phyloP scores from a whole-genome alignment of 2,888 invertebrate genomes.

The Agapostemon virescens region DNA sequence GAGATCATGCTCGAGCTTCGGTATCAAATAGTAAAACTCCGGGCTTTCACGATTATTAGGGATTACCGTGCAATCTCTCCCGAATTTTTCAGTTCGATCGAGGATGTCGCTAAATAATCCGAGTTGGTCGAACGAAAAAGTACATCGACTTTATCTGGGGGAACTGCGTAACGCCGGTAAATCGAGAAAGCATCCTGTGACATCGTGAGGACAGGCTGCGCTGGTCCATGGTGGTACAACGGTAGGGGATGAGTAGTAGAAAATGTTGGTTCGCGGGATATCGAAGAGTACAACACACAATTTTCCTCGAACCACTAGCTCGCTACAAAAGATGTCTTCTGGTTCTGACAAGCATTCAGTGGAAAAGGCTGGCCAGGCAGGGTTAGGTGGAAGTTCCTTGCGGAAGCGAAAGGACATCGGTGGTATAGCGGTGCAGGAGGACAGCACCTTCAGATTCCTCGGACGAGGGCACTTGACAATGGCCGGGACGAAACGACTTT shows the following conservation, averaged over 20 bases:
- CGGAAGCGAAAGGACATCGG: constrained; percentile 62
- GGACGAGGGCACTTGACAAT: constrained; percentile 69
- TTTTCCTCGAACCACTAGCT: constrained; percentile 78
- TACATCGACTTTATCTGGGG: not conserved
- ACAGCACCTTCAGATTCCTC: constrained; percentile 69
- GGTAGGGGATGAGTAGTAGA: constrained; percentile 32
- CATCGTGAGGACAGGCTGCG: constrained; percentile 9
- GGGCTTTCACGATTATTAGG: not conserved
- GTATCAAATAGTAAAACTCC: too few relatives aligned
- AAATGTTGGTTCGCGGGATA: constrained; percentile 73
- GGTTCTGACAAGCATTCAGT: constrained; percentile 79
- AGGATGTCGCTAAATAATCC: not conserved
- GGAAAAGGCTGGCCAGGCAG: constrained; percentile 64
- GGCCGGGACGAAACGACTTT: constrained; percentile 71
- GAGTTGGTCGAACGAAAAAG: not conserved
- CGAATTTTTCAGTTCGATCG: not conserved
- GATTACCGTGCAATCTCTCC: not conserved
- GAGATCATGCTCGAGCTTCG: not conserved
- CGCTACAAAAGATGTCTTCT: constrained; percentile 77
- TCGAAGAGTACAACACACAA: constrained; percentile 77
- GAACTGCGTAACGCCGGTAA: constrained; percentile 34
- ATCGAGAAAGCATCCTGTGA: constrained; percentile 32
- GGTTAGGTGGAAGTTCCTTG: constrained; percentile 40
- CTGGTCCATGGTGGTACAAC: constrained; percentile 15
- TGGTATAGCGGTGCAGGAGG: constrained; percentile 59